Evolutionary conservation across 64 coral and sea anemone species (phyloP).

Genomic region (Acropora yongei): DNA sequence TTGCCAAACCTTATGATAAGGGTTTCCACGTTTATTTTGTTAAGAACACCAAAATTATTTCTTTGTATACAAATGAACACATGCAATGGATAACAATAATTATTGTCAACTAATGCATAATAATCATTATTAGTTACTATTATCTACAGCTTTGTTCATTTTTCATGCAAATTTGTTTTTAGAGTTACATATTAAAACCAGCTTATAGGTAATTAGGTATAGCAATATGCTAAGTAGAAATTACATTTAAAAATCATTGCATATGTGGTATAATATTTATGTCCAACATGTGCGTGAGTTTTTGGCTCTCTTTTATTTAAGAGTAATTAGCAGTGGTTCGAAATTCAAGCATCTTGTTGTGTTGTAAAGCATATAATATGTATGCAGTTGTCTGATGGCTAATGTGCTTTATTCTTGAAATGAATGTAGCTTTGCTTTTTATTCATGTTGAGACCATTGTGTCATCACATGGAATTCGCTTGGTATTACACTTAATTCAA

Average conservation of each 20-base stretch:
- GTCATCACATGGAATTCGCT: too few relatives aligned
- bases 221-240: not conserved
- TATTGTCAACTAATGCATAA: not conserved
- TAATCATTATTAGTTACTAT: not conserved
- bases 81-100: not conserved
- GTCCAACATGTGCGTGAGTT: not conserved
- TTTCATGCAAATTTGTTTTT: not conserved
- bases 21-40: not conserved
- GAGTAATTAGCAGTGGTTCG: not conserved
- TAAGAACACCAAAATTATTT: not conserved
- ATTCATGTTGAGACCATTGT: too few relatives aligned
- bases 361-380: not conserved
- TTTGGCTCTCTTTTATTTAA: conserved; percentile 2
- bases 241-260: not conserved
- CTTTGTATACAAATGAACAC: not conserved
- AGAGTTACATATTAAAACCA: not conserved
- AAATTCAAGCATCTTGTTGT: not conserved
- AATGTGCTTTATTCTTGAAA: not conserved
- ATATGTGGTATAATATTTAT: conserved; percentile 55
- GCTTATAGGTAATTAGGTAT: not conserved
- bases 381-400: not conserved
- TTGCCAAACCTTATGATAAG: not conserved
- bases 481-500: not conserved
- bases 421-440: too few relatives aligned
- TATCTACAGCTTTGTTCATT: not conserved